Evolutionary conservation across 2,888 invertebrate species (phyloP).

Genomic region (Hypolimnas misippus): DNA sequence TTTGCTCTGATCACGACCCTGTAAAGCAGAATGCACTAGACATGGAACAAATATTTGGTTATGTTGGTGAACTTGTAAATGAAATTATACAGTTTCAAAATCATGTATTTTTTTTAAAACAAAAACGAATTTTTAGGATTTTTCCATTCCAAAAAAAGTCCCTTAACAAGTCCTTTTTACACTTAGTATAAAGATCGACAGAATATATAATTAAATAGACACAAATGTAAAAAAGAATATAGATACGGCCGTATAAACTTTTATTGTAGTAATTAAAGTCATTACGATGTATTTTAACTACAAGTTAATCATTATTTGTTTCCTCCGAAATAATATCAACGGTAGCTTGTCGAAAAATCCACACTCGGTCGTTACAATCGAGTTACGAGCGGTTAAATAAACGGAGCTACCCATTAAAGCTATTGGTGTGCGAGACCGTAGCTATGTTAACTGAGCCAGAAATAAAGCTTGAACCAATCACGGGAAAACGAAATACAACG

Average conservation of each 20-base stretch:
- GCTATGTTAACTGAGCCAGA: slow-evolving; percentile 65
- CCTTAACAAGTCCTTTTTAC: too few relatives aligned
- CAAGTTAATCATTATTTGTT: background rate
- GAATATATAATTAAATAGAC: too few relatives aligned
- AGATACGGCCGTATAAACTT: background rate
- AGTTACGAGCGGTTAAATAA: slow-evolving; percentile 81
- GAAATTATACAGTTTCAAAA: background rate
- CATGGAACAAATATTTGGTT: slow-evolving; percentile 8
- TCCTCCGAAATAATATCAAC: slow-evolving; percentile 28
- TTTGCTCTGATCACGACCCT: slow-evolving; percentile 69
- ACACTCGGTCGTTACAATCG: slow-evolving; percentile 69
- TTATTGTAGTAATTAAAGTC: background rate
- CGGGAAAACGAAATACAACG: slow-evolving; percentile 47
- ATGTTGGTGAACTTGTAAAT: background rate
- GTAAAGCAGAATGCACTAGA: slow-evolving; percentile 10
- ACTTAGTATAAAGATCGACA: too few relatives aligned
- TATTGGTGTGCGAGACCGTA: slow-evolving; percentile 60
- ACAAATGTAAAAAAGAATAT: too few relatives aligned
- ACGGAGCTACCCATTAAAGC: slow-evolving; percentile 74
- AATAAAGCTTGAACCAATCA: slow-evolving; percentile 72
- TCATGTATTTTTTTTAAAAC: background rate
- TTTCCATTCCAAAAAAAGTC: too few relatives aligned
- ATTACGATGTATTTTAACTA: background rate
- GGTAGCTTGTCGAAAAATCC: slow-evolving; percentile 65
- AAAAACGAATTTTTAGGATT: too few relatives aligned